Evolutionary conservation across 2,113 vertebrate genomes (phyloP).

Genomic region (Cyanistes caeruleus): DNA sequence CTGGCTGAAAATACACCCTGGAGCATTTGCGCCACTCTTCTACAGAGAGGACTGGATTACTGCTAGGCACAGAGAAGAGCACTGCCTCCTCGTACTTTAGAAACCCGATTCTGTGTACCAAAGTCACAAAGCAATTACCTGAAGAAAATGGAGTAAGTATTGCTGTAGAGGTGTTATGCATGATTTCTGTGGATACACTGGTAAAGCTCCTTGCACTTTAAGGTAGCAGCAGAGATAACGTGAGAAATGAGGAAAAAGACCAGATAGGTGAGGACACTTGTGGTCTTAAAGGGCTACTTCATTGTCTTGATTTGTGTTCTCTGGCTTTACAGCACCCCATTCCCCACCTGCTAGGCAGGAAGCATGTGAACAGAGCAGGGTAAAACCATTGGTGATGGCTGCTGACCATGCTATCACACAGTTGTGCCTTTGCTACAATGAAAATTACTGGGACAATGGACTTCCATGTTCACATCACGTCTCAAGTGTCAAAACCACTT

Average conservation of each 20-base stretch:
- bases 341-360: neutral
- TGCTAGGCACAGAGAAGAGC: neutral
- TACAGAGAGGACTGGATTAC: neutral
- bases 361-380: neutral
- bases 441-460: neutral
- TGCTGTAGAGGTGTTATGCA: neutral
- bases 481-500: neutral
- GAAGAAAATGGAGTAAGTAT: neutral
- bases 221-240: neutral
- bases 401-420: neutral
- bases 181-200: neutral
- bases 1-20: neutral
- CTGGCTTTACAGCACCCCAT: neutral
- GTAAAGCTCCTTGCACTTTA: neutral
- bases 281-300: neutral
- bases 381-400: neutral
- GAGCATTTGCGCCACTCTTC: neutral
- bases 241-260: neutral
- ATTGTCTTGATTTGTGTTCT: neutral
- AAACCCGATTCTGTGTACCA: neutral
- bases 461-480: neutral
- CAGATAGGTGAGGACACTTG: neutral
- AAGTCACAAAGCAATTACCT: neutral
- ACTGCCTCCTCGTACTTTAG: neutral
- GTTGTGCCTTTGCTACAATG: neutral